phyloP scores from a whole-genome alignment of 2,888 invertebrate species.

The Chaitophorus viminalis region DNA sequence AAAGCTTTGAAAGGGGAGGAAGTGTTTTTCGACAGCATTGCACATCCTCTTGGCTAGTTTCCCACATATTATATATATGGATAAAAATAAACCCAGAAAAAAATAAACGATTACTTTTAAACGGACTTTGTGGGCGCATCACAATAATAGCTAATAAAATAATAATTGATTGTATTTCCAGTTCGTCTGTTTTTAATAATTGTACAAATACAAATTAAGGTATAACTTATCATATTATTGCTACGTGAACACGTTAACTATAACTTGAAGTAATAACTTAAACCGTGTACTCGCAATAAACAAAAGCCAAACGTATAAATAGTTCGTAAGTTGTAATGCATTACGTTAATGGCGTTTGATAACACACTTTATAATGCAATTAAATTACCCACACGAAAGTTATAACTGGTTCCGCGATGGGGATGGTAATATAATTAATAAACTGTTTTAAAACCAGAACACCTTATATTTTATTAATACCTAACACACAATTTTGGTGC shows the following conservation, averaged over 20 bases:
- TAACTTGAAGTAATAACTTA: background rate
- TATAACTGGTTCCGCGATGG: background rate
- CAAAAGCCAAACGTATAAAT: background rate
- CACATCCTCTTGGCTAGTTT: background rate
- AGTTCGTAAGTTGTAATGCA: background rate
- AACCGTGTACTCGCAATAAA: background rate
- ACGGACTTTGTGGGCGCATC: background rate
- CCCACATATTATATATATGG: background rate
- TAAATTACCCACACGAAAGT: background rate
- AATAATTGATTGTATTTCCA: too few relatives aligned
- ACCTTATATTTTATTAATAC: background rate
- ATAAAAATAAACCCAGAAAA: constrained; percentile 6
- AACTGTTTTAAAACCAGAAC: background rate
- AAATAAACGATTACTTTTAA: background rate
- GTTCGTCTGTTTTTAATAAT: too few relatives aligned
- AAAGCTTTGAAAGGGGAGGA: too few relatives aligned
- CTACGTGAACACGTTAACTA: too few relatives aligned
- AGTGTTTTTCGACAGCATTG: background rate
- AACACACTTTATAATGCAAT: background rate
- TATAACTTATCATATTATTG: too few relatives aligned
- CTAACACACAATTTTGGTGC: background rate
- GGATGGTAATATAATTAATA: background rate
- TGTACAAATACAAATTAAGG: too few relatives aligned
- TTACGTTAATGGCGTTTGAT: background rate
- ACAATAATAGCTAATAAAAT: too few relatives aligned